Evolutionary conservation across 2,113 vertebrate genomes (phyloP).

Genomic region (Maccullochella peelii): DNA sequence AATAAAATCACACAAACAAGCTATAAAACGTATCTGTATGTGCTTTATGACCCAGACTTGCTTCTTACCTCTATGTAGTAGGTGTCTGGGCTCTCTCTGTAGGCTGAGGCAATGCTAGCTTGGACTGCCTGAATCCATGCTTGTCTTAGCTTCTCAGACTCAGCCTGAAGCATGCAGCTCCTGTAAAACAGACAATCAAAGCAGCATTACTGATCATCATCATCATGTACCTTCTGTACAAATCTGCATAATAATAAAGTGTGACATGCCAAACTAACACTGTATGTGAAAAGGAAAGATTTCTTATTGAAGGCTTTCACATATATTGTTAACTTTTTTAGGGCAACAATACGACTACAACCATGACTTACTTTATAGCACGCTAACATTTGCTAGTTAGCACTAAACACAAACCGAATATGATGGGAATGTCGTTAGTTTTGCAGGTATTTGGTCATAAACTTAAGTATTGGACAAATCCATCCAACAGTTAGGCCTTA

Average conservation of each 20-base stretch:
- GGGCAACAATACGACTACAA: too few species aligned
- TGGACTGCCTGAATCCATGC: slow-evolving; percentile 98
- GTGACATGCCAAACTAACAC: background rate
- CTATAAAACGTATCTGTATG: background rate
- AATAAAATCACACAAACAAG: background rate
- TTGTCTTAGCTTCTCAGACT: slow-evolving; percentile 94
- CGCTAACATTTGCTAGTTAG: background rate
- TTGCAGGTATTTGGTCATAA: background rate
- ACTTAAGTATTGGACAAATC: background rate
- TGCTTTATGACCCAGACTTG: background rate
- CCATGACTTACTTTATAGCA: background rate
- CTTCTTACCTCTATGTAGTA: slow-evolving; percentile 89
- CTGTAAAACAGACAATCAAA: slow-evolving; percentile 70
- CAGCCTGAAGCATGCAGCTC: slow-evolving; percentile 98
- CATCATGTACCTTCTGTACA: background rate
- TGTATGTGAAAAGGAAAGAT: background rate
- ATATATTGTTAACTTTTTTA: background rate
- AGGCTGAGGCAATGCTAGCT: slow-evolving; percentile 96
- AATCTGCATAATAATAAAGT: background rate
- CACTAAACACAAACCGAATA: background rate
- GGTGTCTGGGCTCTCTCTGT: slow-evolving; percentile 94
- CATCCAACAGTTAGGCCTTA: slow-evolving; percentile 76
- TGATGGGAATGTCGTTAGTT: background rate
- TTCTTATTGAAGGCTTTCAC: background rate
- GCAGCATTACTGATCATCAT: too few species aligned